These are phyloP conservation scores for Orthosia gothica DNA, from an alignment of 2,888 invertebrate genomes.

Conservation along the genomic window DNA sequence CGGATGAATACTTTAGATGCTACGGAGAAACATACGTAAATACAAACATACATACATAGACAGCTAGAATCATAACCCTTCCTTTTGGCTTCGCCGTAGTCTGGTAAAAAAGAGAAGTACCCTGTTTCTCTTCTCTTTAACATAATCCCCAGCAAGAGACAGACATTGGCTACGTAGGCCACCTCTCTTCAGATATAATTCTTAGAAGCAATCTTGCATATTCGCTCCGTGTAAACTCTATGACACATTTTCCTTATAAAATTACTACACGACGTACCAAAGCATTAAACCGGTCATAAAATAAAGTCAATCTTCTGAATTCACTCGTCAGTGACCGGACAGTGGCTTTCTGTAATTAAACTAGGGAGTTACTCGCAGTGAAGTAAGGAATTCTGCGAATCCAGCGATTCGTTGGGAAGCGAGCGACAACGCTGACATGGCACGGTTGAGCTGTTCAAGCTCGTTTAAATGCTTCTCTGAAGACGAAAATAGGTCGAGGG, in stretches of 20 bases:
- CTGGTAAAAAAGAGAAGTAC: too few species aligned
- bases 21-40: too few species aligned
- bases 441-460: constrained; percentile 29
- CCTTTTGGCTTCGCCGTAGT: too few species aligned
- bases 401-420: constrained; percentile 40
- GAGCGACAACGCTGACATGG: constrained; percentile 36
- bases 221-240: not conserved
- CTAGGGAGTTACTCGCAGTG: constrained; percentile 47
- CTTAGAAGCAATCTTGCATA: not conserved
- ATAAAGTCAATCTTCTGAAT: constrained; percentile 50
- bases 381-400: constrained; percentile 65
- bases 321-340: constrained; percentile 42
- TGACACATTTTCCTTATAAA: constrained; percentile 9
- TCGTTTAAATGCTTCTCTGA: constrained; percentile 24
- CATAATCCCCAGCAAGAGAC: not conserved
- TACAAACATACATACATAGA: too few species aligned
- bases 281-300: constrained; percentile 6
- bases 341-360: constrained; percentile 64
- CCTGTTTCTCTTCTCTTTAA: too few species aligned
- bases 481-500: constrained; percentile 13
- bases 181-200: not conserved
- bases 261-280: not conserved
- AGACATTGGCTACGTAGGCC: not conserved
- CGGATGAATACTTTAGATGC: too few species aligned
- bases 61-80: too few species aligned